Evolutionary conservation across 2,888 invertebrate species (phyloP).

Genomic region (Tachystola acroxantha): DNA sequence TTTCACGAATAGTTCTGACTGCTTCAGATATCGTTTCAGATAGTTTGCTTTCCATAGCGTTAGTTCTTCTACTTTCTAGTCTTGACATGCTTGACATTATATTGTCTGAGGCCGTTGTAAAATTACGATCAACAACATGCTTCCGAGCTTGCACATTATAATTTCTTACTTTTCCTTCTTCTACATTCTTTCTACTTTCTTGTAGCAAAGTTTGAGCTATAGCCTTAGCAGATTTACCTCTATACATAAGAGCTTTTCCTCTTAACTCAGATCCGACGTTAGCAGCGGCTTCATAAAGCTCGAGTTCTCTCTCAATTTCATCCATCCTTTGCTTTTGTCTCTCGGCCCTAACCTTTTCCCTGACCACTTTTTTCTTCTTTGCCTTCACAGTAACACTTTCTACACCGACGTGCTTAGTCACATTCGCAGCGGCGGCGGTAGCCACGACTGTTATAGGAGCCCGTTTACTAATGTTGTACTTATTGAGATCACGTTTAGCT

Average conservation of each 20-base stretch:
- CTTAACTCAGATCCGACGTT: constrained; percentile 71
- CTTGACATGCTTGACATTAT: constrained; percentile 34
- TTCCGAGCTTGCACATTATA: constrained; percentile 41
- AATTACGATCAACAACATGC: constrained; percentile 32
- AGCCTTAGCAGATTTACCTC: constrained; percentile 86
- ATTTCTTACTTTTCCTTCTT: constrained; percentile 46
- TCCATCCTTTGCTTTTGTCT: constrained; percentile 68
- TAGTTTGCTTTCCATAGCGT: constrained; percentile 25
- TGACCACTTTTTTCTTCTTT: constrained; percentile 66
- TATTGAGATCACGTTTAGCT: constrained; percentile 82
- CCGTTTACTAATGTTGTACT: constrained; percentile 78
- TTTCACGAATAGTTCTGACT: constrained; percentile 40
- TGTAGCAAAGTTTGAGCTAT: constrained; percentile 82
- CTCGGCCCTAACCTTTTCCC: constrained; percentile 51
- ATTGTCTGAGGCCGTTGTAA: constrained; percentile 33
- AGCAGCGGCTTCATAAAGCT: constrained; percentile 58
- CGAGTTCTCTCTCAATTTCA: constrained; percentile 56
- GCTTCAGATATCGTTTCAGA: constrained; percentile 42
- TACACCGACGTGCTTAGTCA: constrained; percentile 80
- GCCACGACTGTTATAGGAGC: constrained; percentile 80
- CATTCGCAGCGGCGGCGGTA: constrained; percentile 79
- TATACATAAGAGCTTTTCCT: constrained; percentile 77
- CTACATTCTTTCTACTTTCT: constrained; percentile 77
- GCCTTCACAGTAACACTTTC: constrained; percentile 69
- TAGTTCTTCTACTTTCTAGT: constrained; percentile 19